A percentile compares a stretch with the other conserved stretches of the same genome.
Conservation (phyloP, 2,888 invertebrate species). For the Tupiocoris notatus region DNA sequence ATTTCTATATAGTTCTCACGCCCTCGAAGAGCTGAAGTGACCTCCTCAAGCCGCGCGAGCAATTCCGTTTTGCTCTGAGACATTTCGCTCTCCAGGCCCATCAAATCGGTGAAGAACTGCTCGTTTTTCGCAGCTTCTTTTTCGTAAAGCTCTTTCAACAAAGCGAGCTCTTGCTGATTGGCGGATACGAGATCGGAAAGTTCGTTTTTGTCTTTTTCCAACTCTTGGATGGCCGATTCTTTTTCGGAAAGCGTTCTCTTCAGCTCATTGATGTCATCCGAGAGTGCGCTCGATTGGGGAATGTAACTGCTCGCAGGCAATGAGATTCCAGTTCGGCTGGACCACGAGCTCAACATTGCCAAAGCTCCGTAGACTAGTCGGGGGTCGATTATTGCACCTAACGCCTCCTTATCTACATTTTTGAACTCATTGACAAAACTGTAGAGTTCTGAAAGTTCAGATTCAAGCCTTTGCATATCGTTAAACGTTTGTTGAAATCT, state of each 20-base stretch:
- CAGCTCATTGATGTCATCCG: constrained; percentile 20
- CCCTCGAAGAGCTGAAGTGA: constrained; percentile 60
- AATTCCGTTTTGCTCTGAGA: constrained; percentile 54
- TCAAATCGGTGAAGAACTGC: constrained; percentile 53
- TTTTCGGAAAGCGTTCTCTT: constrained; percentile 41
- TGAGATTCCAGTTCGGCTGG: background rate
- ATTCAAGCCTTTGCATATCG: constrained; percentile 13
- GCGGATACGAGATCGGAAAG: constrained; percentile 44
- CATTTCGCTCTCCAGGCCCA: constrained; percentile 52
- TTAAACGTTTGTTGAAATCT: constrained; percentile 12
- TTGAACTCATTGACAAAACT: constrained; percentile 18
- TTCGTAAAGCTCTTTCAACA: constrained; percentile 46
- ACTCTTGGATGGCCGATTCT: constrained; percentile 25
- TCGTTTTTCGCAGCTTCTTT: constrained; percentile 50
- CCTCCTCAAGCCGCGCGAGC: constrained; percentile 50
- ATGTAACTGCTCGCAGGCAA: constrained; percentile 6
- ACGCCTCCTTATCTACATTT: background rate
- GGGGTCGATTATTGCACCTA: background rate
- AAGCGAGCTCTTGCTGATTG: constrained; percentile 43
- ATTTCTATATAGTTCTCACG: constrained; percentile 72
- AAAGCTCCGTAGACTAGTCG: background rate
- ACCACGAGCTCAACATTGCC: constrained; percentile 1
- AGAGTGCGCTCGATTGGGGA: background rate
- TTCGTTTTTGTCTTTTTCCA: constrained; percentile 45
- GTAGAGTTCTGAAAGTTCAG: constrained; percentile 17